Conservation (phyloP, 2,797 vertebrate species). For the Malurus leucopterus region DNA sequence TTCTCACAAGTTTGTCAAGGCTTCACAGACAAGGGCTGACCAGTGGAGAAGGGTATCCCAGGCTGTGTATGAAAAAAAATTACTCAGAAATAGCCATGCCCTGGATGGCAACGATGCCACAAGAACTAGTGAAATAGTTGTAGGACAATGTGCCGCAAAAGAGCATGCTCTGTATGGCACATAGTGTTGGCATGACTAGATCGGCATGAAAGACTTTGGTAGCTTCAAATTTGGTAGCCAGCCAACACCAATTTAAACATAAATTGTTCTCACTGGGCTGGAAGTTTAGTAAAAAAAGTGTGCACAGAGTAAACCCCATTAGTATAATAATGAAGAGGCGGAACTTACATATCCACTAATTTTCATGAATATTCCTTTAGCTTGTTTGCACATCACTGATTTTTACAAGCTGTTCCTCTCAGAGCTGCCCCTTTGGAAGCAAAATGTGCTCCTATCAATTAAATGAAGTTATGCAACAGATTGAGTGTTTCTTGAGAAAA, state of each 20-base stretch:
- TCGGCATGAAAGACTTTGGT: background rate
- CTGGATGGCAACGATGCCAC: background rate
- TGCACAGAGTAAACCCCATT: background rate
- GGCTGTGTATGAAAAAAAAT: background rate
- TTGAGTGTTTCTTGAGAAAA: background rate
- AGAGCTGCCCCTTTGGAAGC: background rate
- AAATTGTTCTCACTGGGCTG: background rate
- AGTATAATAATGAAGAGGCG: background rate
- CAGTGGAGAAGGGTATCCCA: background rate
- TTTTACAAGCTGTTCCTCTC: background rate
- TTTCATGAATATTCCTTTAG: background rate
- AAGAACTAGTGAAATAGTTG: background rate
- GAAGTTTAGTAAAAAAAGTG: background rate
- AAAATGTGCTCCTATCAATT: background rate
- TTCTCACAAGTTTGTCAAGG: background rate
- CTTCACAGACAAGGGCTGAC: background rate
- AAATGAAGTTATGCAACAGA: fast-evolving
- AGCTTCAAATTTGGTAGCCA: background rate
- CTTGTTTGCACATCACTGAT: background rate
- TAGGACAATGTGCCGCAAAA: background rate
- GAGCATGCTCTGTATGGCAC: background rate
- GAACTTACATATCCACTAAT: background rate
- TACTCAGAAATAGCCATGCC: background rate
- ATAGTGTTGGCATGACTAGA: background rate
- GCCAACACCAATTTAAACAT: background rate